These are phyloP conservation scores for Poeciliopsis occidentalis DNA, from an alignment of 2,113 vertebrate species.

Conservation along the genomic window DNA sequence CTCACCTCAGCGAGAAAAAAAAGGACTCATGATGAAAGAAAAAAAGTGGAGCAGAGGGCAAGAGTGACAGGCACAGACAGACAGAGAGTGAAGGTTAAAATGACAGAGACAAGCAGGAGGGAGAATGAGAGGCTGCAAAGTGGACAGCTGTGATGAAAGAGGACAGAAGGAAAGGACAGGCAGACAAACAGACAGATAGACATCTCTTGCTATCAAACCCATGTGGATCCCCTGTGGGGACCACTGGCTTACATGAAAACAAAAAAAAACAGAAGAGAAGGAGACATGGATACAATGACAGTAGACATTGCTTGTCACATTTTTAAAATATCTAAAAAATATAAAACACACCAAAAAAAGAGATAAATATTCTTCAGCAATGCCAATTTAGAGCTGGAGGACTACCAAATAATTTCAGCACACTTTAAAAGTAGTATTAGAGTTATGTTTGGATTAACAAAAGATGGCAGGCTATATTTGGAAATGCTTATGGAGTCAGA, in stretches of 20 bases:
- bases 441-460: too few relatives aligned
- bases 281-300: too few relatives aligned
- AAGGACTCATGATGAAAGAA: constrained; percentile 62
- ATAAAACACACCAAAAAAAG: too few relatives aligned
- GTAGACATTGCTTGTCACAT: too few relatives aligned
- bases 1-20: constrained; percentile 62
- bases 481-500: too few relatives aligned
- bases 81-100: constrained; percentile 64
- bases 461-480: too few relatives aligned
- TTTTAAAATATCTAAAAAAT: too few relatives aligned
- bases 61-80: constrained; percentile 58
- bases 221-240: constrained; percentile 23
- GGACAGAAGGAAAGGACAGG: constrained; percentile 35
- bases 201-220: constrained; percentile 25
- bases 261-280: constrained; percentile 11
- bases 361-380: too few relatives aligned
- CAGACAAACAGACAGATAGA: constrained; percentile 18
- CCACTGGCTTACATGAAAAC: constrained; percentile 6
- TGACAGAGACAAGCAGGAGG: constrained; percentile 57
- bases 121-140: constrained; percentile 16
- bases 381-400: too few relatives aligned
- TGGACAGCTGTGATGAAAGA: constrained; percentile 59
- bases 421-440: too few relatives aligned
- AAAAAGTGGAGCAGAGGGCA: constrained; percentile 30
- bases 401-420: too few relatives aligned